Conservation (phyloP, 2,888 invertebrate species). For the Cephus pulcher region DNA sequence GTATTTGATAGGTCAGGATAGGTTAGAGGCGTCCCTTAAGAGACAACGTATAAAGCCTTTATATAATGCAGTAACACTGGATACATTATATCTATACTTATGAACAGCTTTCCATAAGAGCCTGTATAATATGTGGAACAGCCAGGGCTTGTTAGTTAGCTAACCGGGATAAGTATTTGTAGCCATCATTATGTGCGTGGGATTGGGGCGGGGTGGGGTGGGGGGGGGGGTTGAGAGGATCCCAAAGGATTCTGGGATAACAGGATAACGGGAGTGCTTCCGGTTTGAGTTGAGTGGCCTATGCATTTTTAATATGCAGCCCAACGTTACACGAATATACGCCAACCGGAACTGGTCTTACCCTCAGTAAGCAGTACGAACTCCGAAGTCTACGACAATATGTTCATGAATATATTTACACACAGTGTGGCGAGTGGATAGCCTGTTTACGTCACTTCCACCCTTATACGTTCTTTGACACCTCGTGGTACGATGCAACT, state of each 20-base stretch:
- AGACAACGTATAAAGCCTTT: not conserved
- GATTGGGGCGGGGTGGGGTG: not conserved
- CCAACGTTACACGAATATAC: slow-evolving; percentile 2
- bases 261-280: slow-evolving; percentile 45
- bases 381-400: not conserved
- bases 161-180: slow-evolving; percentile 12
- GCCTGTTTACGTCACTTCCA: not conserved
- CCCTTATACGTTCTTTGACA: too few species aligned
- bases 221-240: not conserved
- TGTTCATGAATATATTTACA: not conserved
- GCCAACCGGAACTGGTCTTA: not conserved
- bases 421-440: not conserved
- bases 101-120: not conserved
- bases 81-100: not conserved
- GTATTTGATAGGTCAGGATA: not conserved
- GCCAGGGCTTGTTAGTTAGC: slow-evolving; percentile 6
- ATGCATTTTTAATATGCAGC: slow-evolving; percentile 56
- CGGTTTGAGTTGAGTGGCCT: slow-evolving; percentile 56
- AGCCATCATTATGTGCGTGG: slow-evolving; percentile 12
- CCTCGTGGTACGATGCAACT: too few species aligned
- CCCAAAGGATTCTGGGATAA: slow-evolving; percentile 10
- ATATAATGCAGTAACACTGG: not conserved
- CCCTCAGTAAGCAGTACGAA: not conserved
- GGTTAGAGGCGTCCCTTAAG: not conserved
- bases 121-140: not conserved